Percentiles rank a stretch among this genome's conserved stretches.
phyloP scores from a whole-genome alignment of 2,888 invertebrate genomes.

The Proisotoma minuta region DNA sequence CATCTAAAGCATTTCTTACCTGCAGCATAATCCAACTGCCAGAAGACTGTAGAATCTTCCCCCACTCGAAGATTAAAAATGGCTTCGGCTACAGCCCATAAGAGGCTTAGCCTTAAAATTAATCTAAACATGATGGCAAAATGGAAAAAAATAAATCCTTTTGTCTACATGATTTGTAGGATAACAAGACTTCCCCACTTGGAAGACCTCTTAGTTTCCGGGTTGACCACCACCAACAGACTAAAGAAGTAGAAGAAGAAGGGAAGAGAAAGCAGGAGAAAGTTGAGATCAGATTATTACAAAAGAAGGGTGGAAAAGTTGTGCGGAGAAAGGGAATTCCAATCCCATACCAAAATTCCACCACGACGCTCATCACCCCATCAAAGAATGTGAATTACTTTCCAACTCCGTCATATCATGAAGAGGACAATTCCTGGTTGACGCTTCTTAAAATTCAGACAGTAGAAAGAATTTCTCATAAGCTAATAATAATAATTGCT shows the following conservation, averaged over 20 bases:
- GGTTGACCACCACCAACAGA: background rate
- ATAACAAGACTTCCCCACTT: too few relatives aligned
- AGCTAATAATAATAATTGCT: too few relatives aligned
- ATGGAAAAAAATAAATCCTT: background rate
- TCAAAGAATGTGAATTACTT: too few relatives aligned
- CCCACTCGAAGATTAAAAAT: conserved; percentile 42
- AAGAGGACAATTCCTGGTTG: too few relatives aligned
- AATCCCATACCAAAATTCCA: background rate
- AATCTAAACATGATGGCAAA: conserved; percentile 28
- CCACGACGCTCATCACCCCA: background rate
- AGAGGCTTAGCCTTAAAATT: conserved; percentile 37
- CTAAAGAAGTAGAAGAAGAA: background rate
- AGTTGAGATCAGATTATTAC: background rate
- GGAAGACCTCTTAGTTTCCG: background rate
- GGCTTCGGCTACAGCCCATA: conserved; percentile 44
- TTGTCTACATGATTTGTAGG: background rate
- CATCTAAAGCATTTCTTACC: too few relatives aligned
- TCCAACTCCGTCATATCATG: too few relatives aligned
- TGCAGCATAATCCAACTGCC: conserved; percentile 44
- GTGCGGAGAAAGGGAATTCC: background rate
- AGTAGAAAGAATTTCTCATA: conserved; percentile 12
- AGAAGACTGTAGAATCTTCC: conserved; percentile 41
- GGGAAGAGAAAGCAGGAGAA: background rate
- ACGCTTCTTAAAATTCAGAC: too few relatives aligned
- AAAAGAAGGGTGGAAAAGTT: background rate